A percentile compares a stretch with the other conserved stretches of the same genome.
Evolutionary conservation across 2,797 vertebrate genomes (phyloP).

Genomic region (Sebastes trivittatus): DNA sequence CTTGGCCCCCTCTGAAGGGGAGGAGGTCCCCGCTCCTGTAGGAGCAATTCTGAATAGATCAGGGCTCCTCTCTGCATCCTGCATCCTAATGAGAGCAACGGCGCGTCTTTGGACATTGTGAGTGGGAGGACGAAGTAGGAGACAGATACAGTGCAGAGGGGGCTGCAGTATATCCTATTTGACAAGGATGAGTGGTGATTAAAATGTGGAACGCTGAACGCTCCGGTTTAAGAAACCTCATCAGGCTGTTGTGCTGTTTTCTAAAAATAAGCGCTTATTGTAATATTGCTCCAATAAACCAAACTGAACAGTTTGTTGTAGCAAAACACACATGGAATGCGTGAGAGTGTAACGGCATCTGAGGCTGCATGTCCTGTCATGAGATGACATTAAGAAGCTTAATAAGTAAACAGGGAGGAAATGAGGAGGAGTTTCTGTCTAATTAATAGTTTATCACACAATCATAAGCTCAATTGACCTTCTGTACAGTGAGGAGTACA

Average conservation of each 20-base stretch:
- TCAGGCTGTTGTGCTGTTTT: conserved; percentile 50
- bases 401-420: conserved; percentile 48
- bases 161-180: conserved; percentile 57
- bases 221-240: conserved; percentile 56
- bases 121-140: conserved; percentile 61
- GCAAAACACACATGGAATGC: not conserved
- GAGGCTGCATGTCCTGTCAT: conserved; percentile 25
- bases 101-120: conserved; percentile 52
- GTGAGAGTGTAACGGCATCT: not conserved
- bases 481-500: conserved; percentile 24
- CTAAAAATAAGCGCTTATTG: conserved; percentile 57
- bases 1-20: conserved; percentile 49
- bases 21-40: conserved; percentile 56
- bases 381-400: conserved; percentile 44
- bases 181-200: conserved; percentile 64
- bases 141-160: conserved; percentile 28
- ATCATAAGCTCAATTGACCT: conserved; percentile 59
- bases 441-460: conserved; percentile 63
- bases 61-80: conserved; percentile 56
- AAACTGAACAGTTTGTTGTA: conserved; percentile 1
- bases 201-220: conserved; percentile 56
- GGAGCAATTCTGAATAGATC: conserved; percentile 70
- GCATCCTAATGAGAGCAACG: conserved; percentile 68
- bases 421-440: conserved; percentile 43
- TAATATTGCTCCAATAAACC: conserved; percentile 19